phyloP scores from a whole-genome alignment of 2,113 vertebrate genomes.

The Archocentrus centrarchus region DNA sequence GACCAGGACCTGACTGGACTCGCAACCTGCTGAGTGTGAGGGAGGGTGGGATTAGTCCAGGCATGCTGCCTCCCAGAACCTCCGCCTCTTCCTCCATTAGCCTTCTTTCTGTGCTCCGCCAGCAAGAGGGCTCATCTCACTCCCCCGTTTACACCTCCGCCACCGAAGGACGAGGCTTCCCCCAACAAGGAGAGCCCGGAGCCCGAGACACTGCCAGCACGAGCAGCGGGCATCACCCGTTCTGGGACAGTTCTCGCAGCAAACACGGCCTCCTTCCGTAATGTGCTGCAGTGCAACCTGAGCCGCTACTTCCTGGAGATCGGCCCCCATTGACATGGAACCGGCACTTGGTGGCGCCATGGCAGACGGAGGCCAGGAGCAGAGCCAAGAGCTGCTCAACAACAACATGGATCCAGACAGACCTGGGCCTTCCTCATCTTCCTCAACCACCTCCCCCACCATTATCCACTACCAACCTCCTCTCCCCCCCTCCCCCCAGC shows the following conservation, averaged over 20 bases:
- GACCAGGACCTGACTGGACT: slow-evolving; percentile 85
- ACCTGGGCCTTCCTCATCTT: slow-evolving; percentile 85
- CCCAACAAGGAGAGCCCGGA: slow-evolving; percentile 78
- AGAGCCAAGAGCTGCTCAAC: slow-evolving; percentile 92
- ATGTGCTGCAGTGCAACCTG: slow-evolving; percentile 96
- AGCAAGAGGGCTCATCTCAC: slow-evolving; percentile 92
- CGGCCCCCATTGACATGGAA: slow-evolving; percentile 94
- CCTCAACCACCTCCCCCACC: slow-evolving; percentile 86
- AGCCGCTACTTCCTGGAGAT: slow-evolving; percentile 98
- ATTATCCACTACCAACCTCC: slow-evolving; percentile 78
- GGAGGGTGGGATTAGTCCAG: slow-evolving; percentile 70
- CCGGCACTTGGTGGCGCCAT: slow-evolving; percentile 81
- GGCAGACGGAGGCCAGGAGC: slow-evolving; percentile 83
- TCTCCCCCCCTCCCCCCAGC: slow-evolving; percentile 68
- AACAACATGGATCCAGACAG: slow-evolving; percentile 94
- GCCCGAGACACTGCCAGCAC: slow-evolving; percentile 70
- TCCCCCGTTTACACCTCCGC: slow-evolving; percentile 97
- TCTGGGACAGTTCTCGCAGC: slow-evolving; percentile 76
- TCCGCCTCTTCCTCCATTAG: slow-evolving; percentile 96
- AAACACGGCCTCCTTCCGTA: slow-evolving; percentile 88
- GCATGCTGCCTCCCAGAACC: slow-evolving; percentile 93
- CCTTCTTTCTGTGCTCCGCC: slow-evolving; percentile 91
- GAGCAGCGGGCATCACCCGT: slow-evolving; percentile 86
- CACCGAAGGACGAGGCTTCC: slow-evolving; percentile 92
- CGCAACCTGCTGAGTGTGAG: slow-evolving; percentile 88